Evolutionary conservation across 2,113 vertebrate species (phyloP), one percentile per base, ranked within the genome.

Genomic region (Eclectus roratus): DNA sequence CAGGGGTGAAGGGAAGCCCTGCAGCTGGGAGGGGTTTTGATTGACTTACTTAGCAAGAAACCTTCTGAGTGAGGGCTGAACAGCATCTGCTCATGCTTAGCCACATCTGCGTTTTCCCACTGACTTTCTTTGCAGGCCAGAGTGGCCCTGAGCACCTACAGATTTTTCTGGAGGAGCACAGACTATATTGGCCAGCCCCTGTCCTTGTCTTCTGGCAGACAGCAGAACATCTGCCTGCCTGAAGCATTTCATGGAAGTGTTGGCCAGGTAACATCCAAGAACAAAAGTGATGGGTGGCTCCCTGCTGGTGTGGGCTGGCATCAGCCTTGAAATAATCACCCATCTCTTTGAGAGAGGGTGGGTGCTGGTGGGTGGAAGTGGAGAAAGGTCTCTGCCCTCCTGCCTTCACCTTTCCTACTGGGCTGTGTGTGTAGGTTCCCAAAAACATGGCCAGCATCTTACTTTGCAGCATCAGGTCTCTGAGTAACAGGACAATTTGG

Each of bases 31-130:
- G 18, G 1, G 29, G 4, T 79, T 88, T 43, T 91, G 35, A 43
- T 19, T 92, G 55, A 46, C 10, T 73, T 81, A 49, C 13, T 72
- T 81, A n/a, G 20, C 35, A 70, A 69, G 47, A 89, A 80, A n/a
- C 47, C 14, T 13, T 68, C 37, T 66, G 60, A 70, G 28, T 33
- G 44, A 85, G 55, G 81, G 39, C 71, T 50, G 27, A 80, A 53
- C 53, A 60, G 28, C 17, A 13, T 43, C 21, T 13, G 2, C 58
- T 88, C n/a, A 39, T 12, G 27, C 3, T 88, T 31, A 70, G 37
- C 17, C 4, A 6, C 33, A 18, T 24, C 25, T 37, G 0, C 1
- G 2, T 47, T 73, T 69, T 76, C 39, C 37, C 17, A 18, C 5
- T 50, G 49, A 56, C 47, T 80, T 73, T 20, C 47, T 85, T 41